A percentile compares a stretch with the other conserved stretches of the same genome.
phyloP scores from a whole-genome alignment of 2,797 vertebrate species.

The Macropus fuliginosus region DNA sequence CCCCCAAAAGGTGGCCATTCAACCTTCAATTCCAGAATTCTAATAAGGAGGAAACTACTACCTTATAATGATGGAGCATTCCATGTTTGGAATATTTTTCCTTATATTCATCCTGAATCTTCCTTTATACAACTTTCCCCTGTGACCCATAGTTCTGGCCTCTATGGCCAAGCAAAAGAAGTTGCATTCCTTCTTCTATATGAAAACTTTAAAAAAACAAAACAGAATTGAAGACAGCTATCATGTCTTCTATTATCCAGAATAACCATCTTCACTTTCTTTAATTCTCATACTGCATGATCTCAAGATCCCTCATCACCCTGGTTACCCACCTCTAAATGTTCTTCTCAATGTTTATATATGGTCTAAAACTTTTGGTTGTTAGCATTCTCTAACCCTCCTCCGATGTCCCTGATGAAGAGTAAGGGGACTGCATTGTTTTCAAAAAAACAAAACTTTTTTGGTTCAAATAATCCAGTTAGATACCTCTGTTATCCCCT shows the following conservation, averaged over 20 bases:
- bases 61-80: not conserved
- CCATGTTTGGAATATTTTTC: not conserved
- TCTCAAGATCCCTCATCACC: not conserved
- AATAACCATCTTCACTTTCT: not conserved
- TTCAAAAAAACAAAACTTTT: not conserved
- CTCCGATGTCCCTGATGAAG: not conserved
- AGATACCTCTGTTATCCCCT: slow-evolving; percentile 8
- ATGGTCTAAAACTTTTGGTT: not conserved
- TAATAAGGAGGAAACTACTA: not conserved
- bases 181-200: not conserved
- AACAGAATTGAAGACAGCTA: not conserved
- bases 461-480: not conserved
- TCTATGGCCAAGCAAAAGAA: not conserved
- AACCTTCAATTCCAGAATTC: not conserved
- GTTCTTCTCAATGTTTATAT: not conserved
- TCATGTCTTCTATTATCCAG: not conserved
- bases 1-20: not conserved
- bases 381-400: not conserved
- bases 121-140: not conserved
- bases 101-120: not conserved
- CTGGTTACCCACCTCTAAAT: not conserved
- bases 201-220: not conserved
- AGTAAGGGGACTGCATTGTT: not conserved
- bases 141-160: not conserved
- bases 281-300: not conserved